These are phyloP conservation scores for Harpalus rubripes DNA, from an alignment of 2,888 invertebrate genomes.

Conservation along the genomic window DNA sequence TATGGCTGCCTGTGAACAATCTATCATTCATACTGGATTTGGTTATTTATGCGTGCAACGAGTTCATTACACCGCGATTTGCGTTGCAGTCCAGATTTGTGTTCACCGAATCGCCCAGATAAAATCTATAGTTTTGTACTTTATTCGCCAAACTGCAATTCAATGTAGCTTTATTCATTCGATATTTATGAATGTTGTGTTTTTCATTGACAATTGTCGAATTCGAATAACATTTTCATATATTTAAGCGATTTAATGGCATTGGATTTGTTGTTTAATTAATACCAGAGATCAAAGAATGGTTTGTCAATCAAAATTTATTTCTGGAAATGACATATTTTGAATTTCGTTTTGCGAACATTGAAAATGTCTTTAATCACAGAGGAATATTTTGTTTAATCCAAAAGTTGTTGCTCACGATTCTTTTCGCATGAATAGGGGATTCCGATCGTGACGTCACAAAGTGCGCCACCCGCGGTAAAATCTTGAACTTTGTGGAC, in stretches of 20 bases:
- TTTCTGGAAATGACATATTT: neutral
- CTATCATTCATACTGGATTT: slow-evolving; percentile 42
- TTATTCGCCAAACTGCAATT: neutral
- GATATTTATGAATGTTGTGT: neutral
- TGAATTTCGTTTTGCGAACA: too few species aligned
- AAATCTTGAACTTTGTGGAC: too few species aligned
- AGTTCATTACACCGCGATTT: slow-evolving; percentile 28
- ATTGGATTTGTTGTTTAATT: neutral
- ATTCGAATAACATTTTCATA: neutral
- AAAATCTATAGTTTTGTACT: slow-evolving; percentile 39
- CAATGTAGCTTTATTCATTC: neutral
- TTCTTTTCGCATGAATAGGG: too few species aligned
- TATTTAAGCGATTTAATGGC: neutral
- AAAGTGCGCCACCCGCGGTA: too few species aligned
- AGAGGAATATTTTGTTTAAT: too few species aligned
- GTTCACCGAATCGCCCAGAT: neutral
- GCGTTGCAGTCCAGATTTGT: slow-evolving; percentile 25
- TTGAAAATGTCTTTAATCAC: too few species aligned
- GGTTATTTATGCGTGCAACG: slow-evolving; percentile 48
- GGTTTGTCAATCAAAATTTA: neutral
- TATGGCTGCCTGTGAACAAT: slow-evolving; percentile 20
- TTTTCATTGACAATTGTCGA: neutral
- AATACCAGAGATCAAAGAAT: neutral
- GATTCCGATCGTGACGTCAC: too few species aligned
- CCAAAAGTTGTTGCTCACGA: too few species aligned